phyloP scores from a whole-genome alignment of 2,888 invertebrate species.

The Biston stratarius region DNA sequence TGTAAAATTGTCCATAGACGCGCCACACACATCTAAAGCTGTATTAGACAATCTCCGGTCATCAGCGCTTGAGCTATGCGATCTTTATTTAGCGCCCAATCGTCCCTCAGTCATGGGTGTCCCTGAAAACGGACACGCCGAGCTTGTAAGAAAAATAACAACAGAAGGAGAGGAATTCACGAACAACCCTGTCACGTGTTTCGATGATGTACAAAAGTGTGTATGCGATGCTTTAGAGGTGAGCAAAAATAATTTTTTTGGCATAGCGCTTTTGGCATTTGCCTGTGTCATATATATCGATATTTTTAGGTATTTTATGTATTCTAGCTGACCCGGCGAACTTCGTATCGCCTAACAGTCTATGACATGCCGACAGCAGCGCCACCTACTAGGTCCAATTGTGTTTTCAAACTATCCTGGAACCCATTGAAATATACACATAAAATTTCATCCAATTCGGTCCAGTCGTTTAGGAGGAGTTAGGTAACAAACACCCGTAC shows the following conservation, averaged over 20 bases:
- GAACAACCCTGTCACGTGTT: conserved; percentile 89
- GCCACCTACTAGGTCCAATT: too few species aligned
- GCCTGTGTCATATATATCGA: too few species aligned
- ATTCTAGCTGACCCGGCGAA: too few species aligned
- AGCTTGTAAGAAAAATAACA: conserved; percentile 76
- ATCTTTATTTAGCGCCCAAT: conserved; percentile 71
- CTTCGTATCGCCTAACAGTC: too few species aligned
- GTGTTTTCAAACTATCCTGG: too few species aligned
- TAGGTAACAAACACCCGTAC: too few species aligned
- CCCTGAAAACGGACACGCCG: conserved; percentile 71
- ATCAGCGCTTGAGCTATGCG: conserved; percentile 77
- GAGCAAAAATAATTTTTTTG: conserved; percentile 44
- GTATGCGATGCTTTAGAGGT: conserved; percentile 87
- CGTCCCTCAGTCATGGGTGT: conserved; percentile 68
- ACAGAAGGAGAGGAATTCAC: conserved; percentile 79
- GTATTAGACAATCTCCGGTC: conserved; percentile 76
- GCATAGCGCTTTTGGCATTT: too few species aligned
- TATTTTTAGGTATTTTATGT: too few species aligned
- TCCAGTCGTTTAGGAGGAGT: too few species aligned
- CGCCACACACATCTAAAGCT: conserved; percentile 71
- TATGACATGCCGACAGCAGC: too few species aligned
- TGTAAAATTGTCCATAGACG: conserved; percentile 55
- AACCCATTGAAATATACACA: too few species aligned
- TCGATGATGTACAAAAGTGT: conserved; percentile 92
- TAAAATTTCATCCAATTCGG: too few species aligned